Evolutionary conservation across 2,113 vertebrate genomes (phyloP).

Genomic region (cat (Felis catus)): DNA sequence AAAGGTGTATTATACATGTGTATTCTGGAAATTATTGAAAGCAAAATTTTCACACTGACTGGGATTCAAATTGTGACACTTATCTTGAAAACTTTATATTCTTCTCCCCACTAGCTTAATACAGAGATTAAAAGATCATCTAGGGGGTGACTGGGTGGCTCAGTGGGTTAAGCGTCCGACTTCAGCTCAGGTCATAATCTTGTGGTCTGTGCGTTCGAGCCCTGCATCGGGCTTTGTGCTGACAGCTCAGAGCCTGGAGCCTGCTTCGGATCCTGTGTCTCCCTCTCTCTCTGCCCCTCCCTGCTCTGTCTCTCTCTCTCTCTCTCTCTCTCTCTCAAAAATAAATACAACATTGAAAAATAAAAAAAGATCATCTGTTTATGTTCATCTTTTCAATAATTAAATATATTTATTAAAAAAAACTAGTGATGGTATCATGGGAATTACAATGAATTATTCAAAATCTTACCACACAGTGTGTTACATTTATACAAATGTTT

Average conservation of each 20-base stretch:
- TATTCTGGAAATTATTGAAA: conserved; percentile 2
- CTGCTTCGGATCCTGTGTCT: no score
- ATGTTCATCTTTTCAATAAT: neutral
- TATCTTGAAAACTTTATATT: conserved; percentile 10
- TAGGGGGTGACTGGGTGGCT: no score
- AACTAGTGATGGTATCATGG: neutral
- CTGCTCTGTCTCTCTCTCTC: no score
- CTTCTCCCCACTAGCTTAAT: neutral
- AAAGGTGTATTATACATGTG: neutral
- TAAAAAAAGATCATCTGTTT: neutral
- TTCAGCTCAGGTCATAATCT: no score
- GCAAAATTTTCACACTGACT: neutral
- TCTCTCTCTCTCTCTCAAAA: no score
- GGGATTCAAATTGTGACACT: neutral
- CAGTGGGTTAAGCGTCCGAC: no score
- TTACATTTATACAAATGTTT: neutral
- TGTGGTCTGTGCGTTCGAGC: no score
- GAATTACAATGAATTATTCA: neutral
- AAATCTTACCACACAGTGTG: neutral
- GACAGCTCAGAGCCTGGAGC: no score
- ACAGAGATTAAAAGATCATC: neutral
- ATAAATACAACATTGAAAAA: no score
- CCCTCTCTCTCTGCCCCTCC: no score
- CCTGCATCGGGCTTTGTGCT: no score
- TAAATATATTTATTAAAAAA: neutral